Base-by-base conservation (phyloP, 2,113 vertebrate species). In the Nothocercus nigrocapillus region DNA sequence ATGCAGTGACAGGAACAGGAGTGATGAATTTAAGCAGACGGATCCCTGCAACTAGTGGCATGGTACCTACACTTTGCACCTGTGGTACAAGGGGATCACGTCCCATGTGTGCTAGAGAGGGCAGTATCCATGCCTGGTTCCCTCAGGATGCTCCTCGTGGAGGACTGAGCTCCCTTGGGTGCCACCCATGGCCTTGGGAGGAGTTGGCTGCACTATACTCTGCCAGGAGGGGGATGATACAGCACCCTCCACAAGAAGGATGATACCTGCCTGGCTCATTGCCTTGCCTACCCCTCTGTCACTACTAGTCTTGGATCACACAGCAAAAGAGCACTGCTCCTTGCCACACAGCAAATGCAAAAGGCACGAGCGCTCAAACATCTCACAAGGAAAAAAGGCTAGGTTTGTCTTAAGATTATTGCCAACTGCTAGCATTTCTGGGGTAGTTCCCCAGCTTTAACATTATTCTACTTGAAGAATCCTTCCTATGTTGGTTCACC, bases 171-270 rank as follows among this genome's bases (percentile, higher is more conserved):
- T 58, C 38, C 14, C 15, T 70, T 11, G 70, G n/a, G 73, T 14
- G 7, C 36, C 59, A 78, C 13, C 17, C n/a, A 53, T 0, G 0
- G 13, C n/a, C 15, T n/a, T 32, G 54, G 54, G 24, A 56, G 54
- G 54, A 56, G 27, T 56, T 56, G 53, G 15, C 28, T 56, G 28
- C 28, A 10, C 28, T 30, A 30, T 30, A 56, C 16, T 56, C 28
- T 56, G 18, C 16, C 54, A 56, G 54, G 54, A 36, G 16, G 61
- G 34, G 20, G 21, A 62, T 36, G 34, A 62, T 36, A n/a, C n/a
- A 62, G 59, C 21, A 62, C 7, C 59, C 30, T 24, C 59, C 34
- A 22, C n/a, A 34, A 36, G n/a, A 13, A 36, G 24, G 34, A 36
- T n/a, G 61, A 36, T 13, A 24, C 22, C n/a, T 34, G 34, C 61